Conservation (phyloP, 2,797 vertebrate species). For the Merluccius polli region DNA sequence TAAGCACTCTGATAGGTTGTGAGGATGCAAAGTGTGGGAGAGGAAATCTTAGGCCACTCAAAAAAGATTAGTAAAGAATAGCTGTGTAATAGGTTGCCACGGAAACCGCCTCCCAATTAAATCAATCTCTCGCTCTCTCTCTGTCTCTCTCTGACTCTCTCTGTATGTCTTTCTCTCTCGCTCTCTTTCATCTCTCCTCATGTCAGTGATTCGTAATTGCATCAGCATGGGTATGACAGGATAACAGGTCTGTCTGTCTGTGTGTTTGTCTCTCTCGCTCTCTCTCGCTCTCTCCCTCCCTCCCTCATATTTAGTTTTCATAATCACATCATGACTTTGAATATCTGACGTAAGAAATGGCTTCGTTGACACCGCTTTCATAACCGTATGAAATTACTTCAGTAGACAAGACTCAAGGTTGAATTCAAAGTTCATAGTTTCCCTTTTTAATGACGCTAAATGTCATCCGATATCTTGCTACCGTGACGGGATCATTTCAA, state of each 20-base stretch:
- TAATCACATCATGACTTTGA: too few relatives aligned
- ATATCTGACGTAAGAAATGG: too few relatives aligned
- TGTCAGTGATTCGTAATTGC: too few relatives aligned
- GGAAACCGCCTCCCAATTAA: conserved; percentile 37
- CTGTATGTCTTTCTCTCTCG: not conserved
- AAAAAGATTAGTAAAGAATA: conserved; percentile 23
- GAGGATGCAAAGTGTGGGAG: conserved; percentile 25
- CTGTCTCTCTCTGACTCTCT: not conserved
- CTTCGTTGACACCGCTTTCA: too few relatives aligned
- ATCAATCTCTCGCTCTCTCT: not conserved
- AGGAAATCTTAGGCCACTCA: conserved; percentile 21
- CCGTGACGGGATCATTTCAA: too few relatives aligned
- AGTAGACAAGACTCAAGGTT: too few relatives aligned
- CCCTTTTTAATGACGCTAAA: too few relatives aligned
- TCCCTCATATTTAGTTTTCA: not conserved
- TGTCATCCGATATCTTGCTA: too few relatives aligned
- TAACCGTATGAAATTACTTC: too few relatives aligned
- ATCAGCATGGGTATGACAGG: too few relatives aligned
- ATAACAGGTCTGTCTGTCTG: not conserved
- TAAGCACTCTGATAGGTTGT: conserved; percentile 30
- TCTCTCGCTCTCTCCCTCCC: not conserved
- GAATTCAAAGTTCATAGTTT: too few relatives aligned
- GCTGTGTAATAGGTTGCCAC: conserved; percentile 32
- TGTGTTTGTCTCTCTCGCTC: not conserved
- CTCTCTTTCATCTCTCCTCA: not conserved